Conservation (phyloP, 2,113 vertebrate species). For the Psephotus haematonotus region DNA sequence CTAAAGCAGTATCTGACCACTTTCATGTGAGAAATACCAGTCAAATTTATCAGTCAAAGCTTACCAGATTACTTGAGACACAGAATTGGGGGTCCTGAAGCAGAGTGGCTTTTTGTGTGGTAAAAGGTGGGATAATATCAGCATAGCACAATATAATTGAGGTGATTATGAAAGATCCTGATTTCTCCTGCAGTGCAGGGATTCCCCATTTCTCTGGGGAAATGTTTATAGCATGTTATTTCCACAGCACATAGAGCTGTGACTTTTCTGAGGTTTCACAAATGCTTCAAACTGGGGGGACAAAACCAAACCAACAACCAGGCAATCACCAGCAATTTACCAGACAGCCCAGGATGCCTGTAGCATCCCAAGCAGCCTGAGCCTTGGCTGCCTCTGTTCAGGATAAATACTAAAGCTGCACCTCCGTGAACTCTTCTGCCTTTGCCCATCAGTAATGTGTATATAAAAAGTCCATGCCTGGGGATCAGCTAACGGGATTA, state of each 20-base stretch:
- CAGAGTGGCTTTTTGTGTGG: not conserved
- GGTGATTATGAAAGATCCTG: not conserved
- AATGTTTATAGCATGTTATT: not conserved
- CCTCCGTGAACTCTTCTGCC: slow-evolving; percentile 51
- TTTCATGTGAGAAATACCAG: not conserved
- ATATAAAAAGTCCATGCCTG: slow-evolving; percentile 51
- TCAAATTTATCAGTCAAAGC: not conserved
- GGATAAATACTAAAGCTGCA: slow-evolving; percentile 56
- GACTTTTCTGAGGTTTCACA: slow-evolving; percentile 11
- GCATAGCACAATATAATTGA: not conserved
- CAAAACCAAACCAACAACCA: slow-evolving; percentile 40
- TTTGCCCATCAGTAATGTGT: slow-evolving; percentile 50
- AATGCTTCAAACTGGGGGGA: not conserved
- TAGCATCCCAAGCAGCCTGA: slow-evolving; percentile 66
- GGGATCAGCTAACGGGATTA: slow-evolving; percentile 68
- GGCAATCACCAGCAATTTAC: slow-evolving; percentile 53
- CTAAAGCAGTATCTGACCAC: not conserved
- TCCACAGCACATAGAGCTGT: not conserved
- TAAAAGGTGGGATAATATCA: not conserved
- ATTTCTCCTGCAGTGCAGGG: not conserved
- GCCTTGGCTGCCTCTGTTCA: slow-evolving; percentile 52
- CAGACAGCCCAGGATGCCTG: slow-evolving; percentile 45
- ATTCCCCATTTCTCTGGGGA: not conserved
- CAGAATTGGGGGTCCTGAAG: not conserved
- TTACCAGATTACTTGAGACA: not conserved